A percentile compares a stretch with the other conserved stretches of the same genome.
These are phyloP conservation scores for Cynodonichthys magdalenae DNA, from an alignment of 2,797 vertebrate species.

Conservation along the genomic window DNA sequence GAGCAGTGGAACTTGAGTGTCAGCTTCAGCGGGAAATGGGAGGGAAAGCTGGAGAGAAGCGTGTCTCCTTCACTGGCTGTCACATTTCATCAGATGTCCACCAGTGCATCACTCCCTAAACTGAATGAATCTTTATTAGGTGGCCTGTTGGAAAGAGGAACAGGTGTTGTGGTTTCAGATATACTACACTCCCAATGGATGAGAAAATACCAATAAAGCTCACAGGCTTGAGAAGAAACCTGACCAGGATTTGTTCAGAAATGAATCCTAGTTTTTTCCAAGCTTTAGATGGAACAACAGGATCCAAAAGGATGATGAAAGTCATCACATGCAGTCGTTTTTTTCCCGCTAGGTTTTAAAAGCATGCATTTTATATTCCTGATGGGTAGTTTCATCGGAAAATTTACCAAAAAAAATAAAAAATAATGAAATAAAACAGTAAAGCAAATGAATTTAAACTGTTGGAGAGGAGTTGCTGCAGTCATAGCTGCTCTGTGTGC, in stretches of 20 bases:
- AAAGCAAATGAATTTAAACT: slow-evolving; percentile 16
- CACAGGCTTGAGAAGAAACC: slow-evolving; percentile 3
- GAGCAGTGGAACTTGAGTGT: slow-evolving; percentile 52
- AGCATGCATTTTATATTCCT: neutral
- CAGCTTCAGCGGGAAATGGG: slow-evolving; percentile 69
- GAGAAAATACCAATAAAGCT: slow-evolving; percentile 10
- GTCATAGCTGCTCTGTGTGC: slow-evolving; percentile 23
- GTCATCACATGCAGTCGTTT: neutral
- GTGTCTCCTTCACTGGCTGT: slow-evolving; percentile 63
- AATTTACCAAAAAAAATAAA: neutral
- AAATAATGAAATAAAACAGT: neutral
- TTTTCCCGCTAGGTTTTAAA: neutral
- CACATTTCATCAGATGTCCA: slow-evolving; percentile 67
- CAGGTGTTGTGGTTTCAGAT: slow-evolving; percentile 31
- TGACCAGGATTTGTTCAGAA: slow-evolving; percentile 6
- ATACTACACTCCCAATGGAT: slow-evolving; percentile 14
- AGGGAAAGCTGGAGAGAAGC: slow-evolving; percentile 60
- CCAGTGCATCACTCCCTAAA: slow-evolving; percentile 53
- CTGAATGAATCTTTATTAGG: slow-evolving; percentile 71
- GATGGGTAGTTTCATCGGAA: slow-evolving; percentile 7
- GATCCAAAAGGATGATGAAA: slow-evolving; percentile 1
- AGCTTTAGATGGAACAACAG: slow-evolving; percentile 1
- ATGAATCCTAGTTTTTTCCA: neutral
- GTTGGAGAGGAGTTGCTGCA: slow-evolving; percentile 5
- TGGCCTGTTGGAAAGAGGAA: slow-evolving; percentile 19